phyloP scores from a whole-genome alignment of 1,140 invertebrate genomes.

The Eubasilissa regina region DNA sequence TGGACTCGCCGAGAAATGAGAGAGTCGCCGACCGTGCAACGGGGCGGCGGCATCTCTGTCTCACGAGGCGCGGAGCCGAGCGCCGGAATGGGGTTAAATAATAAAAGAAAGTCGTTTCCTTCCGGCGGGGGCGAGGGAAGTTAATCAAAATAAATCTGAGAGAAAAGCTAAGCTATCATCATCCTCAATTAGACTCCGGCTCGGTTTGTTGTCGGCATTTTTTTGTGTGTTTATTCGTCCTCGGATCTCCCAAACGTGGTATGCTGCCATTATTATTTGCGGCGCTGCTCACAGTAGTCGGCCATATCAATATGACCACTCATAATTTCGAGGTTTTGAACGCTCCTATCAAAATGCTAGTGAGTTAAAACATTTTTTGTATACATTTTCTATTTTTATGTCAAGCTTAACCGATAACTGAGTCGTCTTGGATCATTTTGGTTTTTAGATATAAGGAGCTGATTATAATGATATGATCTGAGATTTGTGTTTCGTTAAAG shows the following conservation, averaged over 20 bases:
- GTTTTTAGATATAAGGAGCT: no score
- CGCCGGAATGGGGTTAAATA: constrained; percentile 39
- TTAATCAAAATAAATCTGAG: constrained; percentile 55
- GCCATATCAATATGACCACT: background rate
- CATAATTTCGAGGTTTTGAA: no score
- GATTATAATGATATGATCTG: no score
- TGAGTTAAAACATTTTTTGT: no score
- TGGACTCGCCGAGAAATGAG: background rate
- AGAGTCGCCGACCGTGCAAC: constrained; percentile 25
- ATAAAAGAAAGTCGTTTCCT: constrained; percentile 49
- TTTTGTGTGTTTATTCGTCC: constrained; percentile 14
- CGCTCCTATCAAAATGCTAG: no score
- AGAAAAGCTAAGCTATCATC: constrained; percentile 51
- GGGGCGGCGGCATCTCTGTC: constrained; percentile 16
- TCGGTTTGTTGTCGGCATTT: constrained; percentile 17
- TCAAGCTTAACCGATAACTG: no score
- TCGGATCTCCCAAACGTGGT: background rate
- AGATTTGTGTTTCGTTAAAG: no score
- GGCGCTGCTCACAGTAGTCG: background rate
- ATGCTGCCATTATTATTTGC: constrained; percentile 7
- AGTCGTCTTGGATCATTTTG: no score
- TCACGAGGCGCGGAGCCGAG: constrained; percentile 1
- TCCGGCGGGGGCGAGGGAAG: constrained; percentile 24
- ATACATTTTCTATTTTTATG: no score
- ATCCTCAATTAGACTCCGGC: constrained; percentile 48